A percentile compares a stretch with the other conserved stretches of the same genome.
phyloP scores from a whole-genome alignment of 2,113 vertebrate genomes.

The Clarias gariepinus region DNA sequence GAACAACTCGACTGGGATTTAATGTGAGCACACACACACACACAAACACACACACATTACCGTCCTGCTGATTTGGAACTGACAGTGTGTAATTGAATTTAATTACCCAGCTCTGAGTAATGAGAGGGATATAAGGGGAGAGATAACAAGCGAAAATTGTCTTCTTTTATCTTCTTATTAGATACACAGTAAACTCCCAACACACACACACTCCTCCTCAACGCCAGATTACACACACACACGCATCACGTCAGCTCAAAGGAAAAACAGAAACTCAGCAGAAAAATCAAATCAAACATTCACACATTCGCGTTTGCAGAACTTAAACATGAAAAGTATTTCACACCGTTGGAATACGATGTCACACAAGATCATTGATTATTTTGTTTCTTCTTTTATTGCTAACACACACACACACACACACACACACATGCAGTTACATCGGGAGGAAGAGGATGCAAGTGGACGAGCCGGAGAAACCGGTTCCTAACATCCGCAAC shows the following conservation, averaged over 20 bases:
- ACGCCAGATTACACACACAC: background rate
- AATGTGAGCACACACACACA: conserved; percentile 74
- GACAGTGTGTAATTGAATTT: background rate
- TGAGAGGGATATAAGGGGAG: background rate
- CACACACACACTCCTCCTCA: conserved; percentile 3
- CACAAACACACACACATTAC: background rate
- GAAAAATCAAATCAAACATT: too few species aligned
- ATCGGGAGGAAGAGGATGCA: conserved; percentile 87
- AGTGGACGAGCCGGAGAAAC: conserved; percentile 80
- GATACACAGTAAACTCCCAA: conserved; percentile 4
- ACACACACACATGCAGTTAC: conserved; percentile 68
- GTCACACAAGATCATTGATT: too few species aligned
- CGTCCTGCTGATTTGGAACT: background rate
- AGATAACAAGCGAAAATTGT: background rate
- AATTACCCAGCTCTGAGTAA: background rate
- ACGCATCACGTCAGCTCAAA: background rate
- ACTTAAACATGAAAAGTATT: background rate
- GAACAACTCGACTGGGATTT: conserved; percentile 84
- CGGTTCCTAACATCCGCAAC: conserved; percentile 78
- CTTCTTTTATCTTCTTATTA: background rate
- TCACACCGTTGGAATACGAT: background rate
- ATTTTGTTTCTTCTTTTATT: background rate
- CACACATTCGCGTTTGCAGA: background rate
- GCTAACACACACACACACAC: background rate
- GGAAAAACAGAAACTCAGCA: background rate